phyloP scores from a whole-genome alignment of 1,140 invertebrate genomes.

The Dufourea novaeangliae region DNA sequence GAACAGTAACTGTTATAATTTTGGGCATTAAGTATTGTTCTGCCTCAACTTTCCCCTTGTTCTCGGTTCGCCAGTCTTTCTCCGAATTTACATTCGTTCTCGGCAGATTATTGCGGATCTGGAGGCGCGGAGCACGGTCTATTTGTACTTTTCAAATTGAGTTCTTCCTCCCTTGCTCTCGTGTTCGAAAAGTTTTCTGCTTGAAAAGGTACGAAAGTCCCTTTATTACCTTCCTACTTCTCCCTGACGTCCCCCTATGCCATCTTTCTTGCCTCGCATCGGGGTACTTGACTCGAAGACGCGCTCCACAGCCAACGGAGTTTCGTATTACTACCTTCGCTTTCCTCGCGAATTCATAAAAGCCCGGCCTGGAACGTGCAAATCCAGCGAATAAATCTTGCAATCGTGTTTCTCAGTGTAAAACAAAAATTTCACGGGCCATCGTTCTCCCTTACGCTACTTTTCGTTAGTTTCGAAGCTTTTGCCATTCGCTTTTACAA shows the following conservation, averaged over 20 bases:
- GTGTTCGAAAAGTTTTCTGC: conserved; percentile 46
- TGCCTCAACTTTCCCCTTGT: too few relatives aligned
- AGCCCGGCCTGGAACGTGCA: conserved; percentile 7
- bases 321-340: conserved; percentile 44
- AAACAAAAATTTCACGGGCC: not conserved
- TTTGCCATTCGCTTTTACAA: not conserved
- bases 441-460: not conserved
- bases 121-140: not conserved
- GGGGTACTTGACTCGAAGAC: conserved; percentile 44
- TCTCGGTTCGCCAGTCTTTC: too few relatives aligned
- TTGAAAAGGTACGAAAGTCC: conserved; percentile 54
- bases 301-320: conserved; percentile 21
- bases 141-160: conserved; percentile 46
- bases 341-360: conserved; percentile 27
- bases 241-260: conserved; percentile 2
- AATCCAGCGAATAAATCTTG: conserved; percentile 41
- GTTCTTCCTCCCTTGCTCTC: not conserved
- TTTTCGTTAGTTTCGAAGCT: not conserved
- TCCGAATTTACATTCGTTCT: conserved; percentile 1
- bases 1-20: too few relatives aligned
- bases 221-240: conserved; percentile 51
- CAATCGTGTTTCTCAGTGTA: not conserved
- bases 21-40: not conserved
- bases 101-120: not conserved
- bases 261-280: conserved; percentile 39